These are phyloP conservation scores for Ametastegia equiseti DNA, from an alignment of 2,888 invertebrate genomes.

Conservation along the genomic window DNA sequence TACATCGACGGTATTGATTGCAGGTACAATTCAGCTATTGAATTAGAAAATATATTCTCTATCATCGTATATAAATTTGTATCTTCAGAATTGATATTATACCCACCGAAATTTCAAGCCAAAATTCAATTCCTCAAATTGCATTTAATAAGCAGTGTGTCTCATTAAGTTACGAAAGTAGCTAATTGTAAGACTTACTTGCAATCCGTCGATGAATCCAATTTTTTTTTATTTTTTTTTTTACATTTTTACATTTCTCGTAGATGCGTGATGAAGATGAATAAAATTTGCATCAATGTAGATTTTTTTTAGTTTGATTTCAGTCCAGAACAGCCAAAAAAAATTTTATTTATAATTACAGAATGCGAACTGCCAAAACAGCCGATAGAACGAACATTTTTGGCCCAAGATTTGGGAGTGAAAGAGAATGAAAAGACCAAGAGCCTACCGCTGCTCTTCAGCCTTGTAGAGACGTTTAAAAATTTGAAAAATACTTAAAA, in stretches of 20 bases:
- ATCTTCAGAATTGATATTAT: too few relatives aligned
- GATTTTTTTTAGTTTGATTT: too few relatives aligned
- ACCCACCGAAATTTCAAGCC: too few relatives aligned
- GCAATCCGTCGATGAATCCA: background rate
- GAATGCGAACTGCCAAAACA: constrained; percentile 70
- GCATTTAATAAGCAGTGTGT: background rate
- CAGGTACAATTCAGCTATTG: constrained; percentile 69
- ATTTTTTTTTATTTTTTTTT: background rate
- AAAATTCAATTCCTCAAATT: too few relatives aligned
- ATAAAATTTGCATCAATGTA: too few relatives aligned
- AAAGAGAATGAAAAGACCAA: constrained; percentile 78
- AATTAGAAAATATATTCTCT: background rate
- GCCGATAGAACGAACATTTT: constrained; percentile 66
- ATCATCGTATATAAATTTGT: too few relatives aligned
- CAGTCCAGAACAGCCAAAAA: too few relatives aligned
- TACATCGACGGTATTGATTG: constrained; percentile 78
- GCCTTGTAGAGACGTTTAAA: constrained; percentile 79
- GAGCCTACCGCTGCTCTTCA: constrained; percentile 77
- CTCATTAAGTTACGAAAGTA: background rate
- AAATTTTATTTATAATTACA: constrained; percentile 57
- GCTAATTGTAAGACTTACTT: too few relatives aligned
- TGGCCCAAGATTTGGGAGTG: constrained; percentile 75
- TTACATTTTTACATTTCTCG: too few relatives aligned
- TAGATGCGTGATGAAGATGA: too few relatives aligned
- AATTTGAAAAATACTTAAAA: constrained; percentile 56